These are phyloP conservation scores for Sycophila texana DNA, from an alignment of 2,888 invertebrate species.

Conservation along the genomic window DNA sequence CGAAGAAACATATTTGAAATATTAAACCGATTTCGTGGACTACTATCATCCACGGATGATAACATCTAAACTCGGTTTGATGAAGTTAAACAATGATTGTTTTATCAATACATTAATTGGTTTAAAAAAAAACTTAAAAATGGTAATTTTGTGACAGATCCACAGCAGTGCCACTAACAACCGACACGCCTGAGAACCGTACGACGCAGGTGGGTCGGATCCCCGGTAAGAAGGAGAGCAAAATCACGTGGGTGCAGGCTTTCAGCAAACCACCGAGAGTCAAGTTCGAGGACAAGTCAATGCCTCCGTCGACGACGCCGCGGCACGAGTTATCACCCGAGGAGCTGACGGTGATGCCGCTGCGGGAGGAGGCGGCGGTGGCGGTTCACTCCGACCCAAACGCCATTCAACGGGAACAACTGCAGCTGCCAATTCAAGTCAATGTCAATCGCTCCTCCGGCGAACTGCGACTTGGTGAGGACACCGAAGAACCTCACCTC, in stretches of 20 bases:
- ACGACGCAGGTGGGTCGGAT: background rate
- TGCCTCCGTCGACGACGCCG: slow-evolving; percentile 21
- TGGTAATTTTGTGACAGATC: background rate
- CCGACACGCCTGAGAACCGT: background rate
- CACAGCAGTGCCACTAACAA: background rate
- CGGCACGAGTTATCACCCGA: slow-evolving; percentile 39
- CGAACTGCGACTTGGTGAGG: slow-evolving; percentile 45
- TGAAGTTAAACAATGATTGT: too few relatives aligned
- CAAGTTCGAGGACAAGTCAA: slow-evolving; percentile 60
- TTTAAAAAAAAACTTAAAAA: too few relatives aligned
- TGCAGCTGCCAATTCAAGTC: slow-evolving; percentile 42
- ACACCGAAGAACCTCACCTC: slow-evolving; percentile 63
- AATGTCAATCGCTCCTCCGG: slow-evolving; percentile 15
- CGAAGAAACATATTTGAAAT: too few relatives aligned
- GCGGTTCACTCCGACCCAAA: slow-evolving; percentile 30
- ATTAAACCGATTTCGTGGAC: too few relatives aligned
- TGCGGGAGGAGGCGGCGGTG: slow-evolving; percentile 57
- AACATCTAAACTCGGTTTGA: too few relatives aligned
- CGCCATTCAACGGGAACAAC: slow-evolving; percentile 54
- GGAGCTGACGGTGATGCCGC: slow-evolving; percentile 65
- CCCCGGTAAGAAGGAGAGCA: slow-evolving; percentile 64
- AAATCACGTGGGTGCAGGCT: slow-evolving; percentile 66
- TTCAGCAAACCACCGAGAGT: slow-evolving; percentile 61
- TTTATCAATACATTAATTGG: too few relatives aligned
- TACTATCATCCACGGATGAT: too few relatives aligned